A percentile compares a stretch with the other conserved stretches of the same genome.
Conservation (phyloP, 1,140 invertebrate species). For the Phthorimaea operculella region DNA sequence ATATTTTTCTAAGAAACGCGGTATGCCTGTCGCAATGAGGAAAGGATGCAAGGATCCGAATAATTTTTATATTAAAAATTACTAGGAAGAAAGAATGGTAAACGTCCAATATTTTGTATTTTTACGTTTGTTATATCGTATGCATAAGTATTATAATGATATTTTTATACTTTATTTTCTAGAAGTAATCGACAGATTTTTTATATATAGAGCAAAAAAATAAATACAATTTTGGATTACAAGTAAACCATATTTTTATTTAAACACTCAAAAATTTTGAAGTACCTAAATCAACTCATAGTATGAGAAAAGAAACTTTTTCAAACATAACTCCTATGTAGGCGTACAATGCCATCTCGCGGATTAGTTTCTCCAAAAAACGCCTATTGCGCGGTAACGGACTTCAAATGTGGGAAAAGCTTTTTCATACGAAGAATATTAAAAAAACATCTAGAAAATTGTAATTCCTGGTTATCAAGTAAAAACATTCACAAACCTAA, state of each 20-base stretch:
- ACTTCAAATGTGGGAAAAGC: no score
- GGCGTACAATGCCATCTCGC: no score
- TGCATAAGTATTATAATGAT: slow-evolving; percentile 55
- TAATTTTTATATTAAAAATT: slow-evolving; percentile 68
- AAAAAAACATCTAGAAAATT: no score
- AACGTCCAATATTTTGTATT: slow-evolving; percentile 54
- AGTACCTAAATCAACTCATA: no score
- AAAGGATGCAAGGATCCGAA: slow-evolving; percentile 37
- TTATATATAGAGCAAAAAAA: slow-evolving; percentile 57
- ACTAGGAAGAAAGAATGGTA: slow-evolving; percentile 51
- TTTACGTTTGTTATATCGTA: slow-evolving; percentile 48
- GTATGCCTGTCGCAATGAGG: slow-evolving; percentile 23
- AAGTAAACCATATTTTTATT: not conserved
- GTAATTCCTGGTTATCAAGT: no score
- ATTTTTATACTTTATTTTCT: slow-evolving; percentile 54
- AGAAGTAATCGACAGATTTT: slow-evolving; percentile 56
- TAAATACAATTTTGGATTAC: slow-evolving; percentile 44
- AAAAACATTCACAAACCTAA: no score
- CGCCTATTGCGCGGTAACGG: no score
- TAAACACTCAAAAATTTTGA: not conserved
- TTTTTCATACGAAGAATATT: no score
- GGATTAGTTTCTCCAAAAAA: no score
- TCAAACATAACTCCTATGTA: no score
- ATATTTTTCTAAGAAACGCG: slow-evolving; percentile 20
- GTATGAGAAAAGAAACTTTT: no score